phyloP scores from a whole-genome alignment of 1,140 invertebrate species.

The Caenorhabditis elegans region DNA sequence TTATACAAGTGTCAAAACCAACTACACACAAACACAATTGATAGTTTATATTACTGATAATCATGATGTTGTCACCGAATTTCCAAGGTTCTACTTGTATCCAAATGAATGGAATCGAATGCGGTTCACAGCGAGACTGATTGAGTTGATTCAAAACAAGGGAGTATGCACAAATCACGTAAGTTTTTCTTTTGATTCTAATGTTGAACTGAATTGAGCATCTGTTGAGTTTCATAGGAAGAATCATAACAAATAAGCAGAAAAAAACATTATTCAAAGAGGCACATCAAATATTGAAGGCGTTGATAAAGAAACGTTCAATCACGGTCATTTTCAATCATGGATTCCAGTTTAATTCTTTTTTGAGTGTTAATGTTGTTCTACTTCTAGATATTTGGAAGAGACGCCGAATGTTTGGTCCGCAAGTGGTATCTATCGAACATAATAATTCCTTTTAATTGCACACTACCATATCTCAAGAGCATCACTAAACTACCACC shows the following conservation, averaged over 20 bases:
- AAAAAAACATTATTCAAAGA: no score
- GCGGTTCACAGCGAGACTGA: constrained; percentile 56
- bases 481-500: constrained; percentile 38
- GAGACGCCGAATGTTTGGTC: constrained; percentile 60
- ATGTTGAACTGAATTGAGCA: no score
- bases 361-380: no score
- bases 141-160: constrained; percentile 62
- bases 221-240: no score
- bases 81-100: constrained; percentile 62
- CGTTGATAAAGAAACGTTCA: no score
- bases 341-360: no score
- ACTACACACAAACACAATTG: constrained; percentile 60
- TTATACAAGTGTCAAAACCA: constrained; percentile 53
- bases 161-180: constrained; percentile 61
- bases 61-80: constrained; percentile 61
- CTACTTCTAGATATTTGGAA: constrained; percentile 54
- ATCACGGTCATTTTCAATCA: no score
- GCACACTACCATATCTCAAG: constrained; percentile 58
- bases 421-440: constrained; percentile 61
- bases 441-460: constrained; percentile 59
- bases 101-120: constrained; percentile 63
- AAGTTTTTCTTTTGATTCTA: not conserved
- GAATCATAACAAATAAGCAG: no score
- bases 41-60: constrained; percentile 63
- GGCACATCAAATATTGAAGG: no score